These are phyloP conservation scores for Ailurus styani DNA, from an alignment of 2,113 vertebrate species.

Conservation along the genomic window DNA sequence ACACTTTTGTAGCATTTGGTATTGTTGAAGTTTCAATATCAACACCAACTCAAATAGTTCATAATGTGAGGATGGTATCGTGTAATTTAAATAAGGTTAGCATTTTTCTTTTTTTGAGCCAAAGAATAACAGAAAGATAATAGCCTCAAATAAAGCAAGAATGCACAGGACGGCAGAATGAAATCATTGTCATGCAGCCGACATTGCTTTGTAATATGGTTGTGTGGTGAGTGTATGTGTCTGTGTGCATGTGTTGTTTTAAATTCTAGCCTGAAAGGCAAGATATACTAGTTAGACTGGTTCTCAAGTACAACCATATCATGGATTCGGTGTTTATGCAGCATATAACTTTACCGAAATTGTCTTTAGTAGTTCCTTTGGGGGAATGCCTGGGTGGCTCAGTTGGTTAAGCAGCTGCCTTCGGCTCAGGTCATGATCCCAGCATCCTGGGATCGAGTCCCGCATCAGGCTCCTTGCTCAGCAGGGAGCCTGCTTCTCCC, in stretches of 20 bases:
- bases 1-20: neutral
- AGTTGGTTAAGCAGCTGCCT: no score
- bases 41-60: neutral
- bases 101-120: neutral
- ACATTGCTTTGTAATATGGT: neutral
- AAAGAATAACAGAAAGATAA: neutral
- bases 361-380: slow-evolving; percentile 49
- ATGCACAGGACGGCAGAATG: neutral
- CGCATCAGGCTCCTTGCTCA: no score
- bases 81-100: neutral
- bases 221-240: neutral
- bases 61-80: neutral
- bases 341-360: neutral
- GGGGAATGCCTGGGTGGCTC: no score
- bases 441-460: no score
- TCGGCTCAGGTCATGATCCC: no score
- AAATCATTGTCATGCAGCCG: neutral
- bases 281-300: slow-evolving; percentile 64
- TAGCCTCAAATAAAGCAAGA: neutral
- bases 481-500: no score
- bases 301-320: slow-evolving; percentile 17
- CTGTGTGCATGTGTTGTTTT: neutral
- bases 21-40: neutral
- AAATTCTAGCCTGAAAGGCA: slow-evolving; percentile 64
- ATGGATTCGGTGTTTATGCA: slow-evolving; percentile 40